Percentiles rank a stretch among this genome's conserved stretches.
Evolutionary conservation across 2,888 invertebrate species (phyloP).

Genomic region (Eupithecia inturbata): DNA sequence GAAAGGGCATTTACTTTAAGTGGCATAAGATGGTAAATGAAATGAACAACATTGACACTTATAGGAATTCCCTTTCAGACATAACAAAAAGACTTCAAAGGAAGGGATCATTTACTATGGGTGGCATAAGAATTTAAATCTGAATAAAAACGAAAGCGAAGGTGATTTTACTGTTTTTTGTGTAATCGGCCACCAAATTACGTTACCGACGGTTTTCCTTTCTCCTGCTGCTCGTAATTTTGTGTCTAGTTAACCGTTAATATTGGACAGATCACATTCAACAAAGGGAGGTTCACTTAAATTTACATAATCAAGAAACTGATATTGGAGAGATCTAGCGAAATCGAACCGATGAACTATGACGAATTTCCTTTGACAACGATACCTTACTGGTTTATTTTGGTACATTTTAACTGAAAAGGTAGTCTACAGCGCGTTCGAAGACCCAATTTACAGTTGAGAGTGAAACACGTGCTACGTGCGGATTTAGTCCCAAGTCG

Average conservation of each 20-base stretch:
- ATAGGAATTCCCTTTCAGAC: no score
- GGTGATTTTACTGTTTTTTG: no score
- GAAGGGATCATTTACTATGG: no score
- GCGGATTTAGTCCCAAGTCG: conserved; percentile 97
- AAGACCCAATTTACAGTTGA: conserved; percentile 97
- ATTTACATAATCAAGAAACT: no score
- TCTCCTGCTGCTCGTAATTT: no score
- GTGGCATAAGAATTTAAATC: background rate
- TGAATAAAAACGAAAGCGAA: background rate
- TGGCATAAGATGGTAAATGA: background rate
- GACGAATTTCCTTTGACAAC: background rate
- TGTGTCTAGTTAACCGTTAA: no score
- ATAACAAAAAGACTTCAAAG: no score
- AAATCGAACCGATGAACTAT: background rate
- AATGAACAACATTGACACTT: no score
- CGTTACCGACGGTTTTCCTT: no score
- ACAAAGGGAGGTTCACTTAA: no score
- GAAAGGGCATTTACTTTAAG: background rate
- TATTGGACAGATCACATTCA: no score
- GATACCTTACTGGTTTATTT: background rate
- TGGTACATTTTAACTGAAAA: conserved; percentile 58
- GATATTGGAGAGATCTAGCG: background rate
- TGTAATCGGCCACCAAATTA: no score
- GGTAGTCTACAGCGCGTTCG: conserved; percentile 93
- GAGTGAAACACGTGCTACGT: conserved; percentile 94